Conservation (phyloP, 2,888 invertebrate genomes). For the Dynastes hyllus region DNA sequence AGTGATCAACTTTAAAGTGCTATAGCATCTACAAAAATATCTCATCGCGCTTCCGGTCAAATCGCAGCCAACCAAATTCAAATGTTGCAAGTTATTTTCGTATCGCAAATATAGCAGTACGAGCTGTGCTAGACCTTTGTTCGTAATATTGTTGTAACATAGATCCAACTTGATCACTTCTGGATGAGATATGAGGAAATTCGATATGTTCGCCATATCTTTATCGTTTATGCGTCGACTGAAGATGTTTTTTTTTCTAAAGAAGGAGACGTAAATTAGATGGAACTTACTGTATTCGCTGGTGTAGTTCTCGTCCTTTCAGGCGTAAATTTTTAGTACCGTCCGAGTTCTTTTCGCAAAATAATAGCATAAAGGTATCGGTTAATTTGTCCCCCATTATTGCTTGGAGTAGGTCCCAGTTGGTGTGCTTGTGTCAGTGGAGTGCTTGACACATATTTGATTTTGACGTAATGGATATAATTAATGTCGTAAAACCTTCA, state of each 20-base stretch:
- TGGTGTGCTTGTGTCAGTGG: neutral
- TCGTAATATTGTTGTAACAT: slow-evolving; percentile 75
- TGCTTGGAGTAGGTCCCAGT: slow-evolving; percentile 3
- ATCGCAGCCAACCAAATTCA: slow-evolving; percentile 76
- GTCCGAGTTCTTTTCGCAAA: slow-evolving; percentile 74
- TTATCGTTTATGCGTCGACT: slow-evolving; percentile 70
- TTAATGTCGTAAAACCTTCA: neutral
- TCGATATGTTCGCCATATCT: slow-evolving; percentile 73
- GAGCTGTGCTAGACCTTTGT: slow-evolving; percentile 71
- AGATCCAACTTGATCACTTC: slow-evolving; percentile 74
- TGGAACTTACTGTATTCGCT: slow-evolving; percentile 66
- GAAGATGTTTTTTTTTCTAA: slow-evolving; percentile 49
- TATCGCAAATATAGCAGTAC: slow-evolving; percentile 71
- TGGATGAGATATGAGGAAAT: slow-evolving; percentile 71
- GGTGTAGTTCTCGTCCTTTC: slow-evolving; percentile 73
- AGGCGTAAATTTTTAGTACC: slow-evolving; percentile 73
- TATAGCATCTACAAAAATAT: slow-evolving; percentile 59
- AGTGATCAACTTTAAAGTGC: slow-evolving; percentile 71
- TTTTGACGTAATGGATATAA: too few species aligned
- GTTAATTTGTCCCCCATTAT: slow-evolving; percentile 59
- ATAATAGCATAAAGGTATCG: slow-evolving; percentile 64
- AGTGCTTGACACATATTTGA: neutral
- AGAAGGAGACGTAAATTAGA: neutral
- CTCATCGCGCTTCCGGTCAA: slow-evolving; percentile 71
- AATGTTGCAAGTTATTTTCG: slow-evolving; percentile 71